Conservation (phyloP, 2,113 vertebrate genomes). For the Callospermophilus lateralis region DNA sequence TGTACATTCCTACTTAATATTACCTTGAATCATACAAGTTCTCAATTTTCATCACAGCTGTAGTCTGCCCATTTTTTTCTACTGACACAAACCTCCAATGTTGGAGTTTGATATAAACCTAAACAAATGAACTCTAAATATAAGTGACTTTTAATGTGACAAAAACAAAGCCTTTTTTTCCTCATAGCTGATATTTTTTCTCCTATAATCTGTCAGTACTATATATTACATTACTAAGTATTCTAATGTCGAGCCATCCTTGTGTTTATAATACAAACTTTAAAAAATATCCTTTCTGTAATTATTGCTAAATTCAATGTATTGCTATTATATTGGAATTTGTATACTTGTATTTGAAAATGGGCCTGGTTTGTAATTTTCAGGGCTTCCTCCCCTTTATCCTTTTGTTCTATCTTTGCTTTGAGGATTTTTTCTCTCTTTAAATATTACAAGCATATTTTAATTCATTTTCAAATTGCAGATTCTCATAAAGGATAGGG, state of each 20-base stretch:
- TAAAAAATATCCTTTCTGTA: neutral
- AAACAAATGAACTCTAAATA: neutral
- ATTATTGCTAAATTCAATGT: neutral
- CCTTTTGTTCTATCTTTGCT: neutral
- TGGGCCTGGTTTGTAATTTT: neutral
- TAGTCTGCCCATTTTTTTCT: neutral
- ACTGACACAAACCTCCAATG: neutral
- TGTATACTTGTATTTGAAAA: constrained; percentile 42
- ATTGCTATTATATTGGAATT: constrained; percentile 1
- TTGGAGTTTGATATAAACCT: constrained; percentile 2
- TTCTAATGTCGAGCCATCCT: constrained; percentile 10
- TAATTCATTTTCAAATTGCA: constrained; percentile 46
- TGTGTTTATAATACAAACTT: constrained; percentile 32
- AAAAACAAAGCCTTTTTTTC: constrained; percentile 4
- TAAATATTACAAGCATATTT: constrained; percentile 38
- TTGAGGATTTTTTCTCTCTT: constrained; percentile 36
- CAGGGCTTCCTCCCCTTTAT: constrained; percentile 2
- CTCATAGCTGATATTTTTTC: neutral
- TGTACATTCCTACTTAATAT: neutral
- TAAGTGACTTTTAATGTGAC: constrained; percentile 14
- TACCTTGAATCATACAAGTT: constrained; percentile 6
- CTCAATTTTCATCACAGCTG: neutral
- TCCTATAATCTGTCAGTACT: neutral
- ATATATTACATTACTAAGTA: neutral
- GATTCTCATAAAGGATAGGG: neutral